A percentile compares a stretch with the other conserved stretches of the same genome.
Conservation (phyloP, 2,888 invertebrate species). For the Drosophila testacea region DNA sequence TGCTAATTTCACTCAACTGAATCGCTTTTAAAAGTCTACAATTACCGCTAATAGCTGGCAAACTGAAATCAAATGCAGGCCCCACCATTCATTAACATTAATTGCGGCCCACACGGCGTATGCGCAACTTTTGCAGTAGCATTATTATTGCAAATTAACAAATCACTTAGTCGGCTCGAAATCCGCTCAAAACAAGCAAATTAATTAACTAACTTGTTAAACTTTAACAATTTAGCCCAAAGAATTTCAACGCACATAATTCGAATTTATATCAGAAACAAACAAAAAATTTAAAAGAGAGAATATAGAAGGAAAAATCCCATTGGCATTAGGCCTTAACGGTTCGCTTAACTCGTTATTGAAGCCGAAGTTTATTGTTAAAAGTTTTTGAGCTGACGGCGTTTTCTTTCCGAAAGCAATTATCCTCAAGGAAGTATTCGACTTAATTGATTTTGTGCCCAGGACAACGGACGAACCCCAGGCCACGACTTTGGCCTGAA, state of each 20-base stretch:
- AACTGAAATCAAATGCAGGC: conserved; percentile 58
- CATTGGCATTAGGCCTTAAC: conserved; percentile 75
- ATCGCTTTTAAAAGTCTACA: conserved; percentile 70
- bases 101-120: conserved; percentile 60
- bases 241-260: conserved; percentile 50
- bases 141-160: conserved; percentile 69
- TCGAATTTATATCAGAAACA: conserved; percentile 48
- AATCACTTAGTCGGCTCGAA: conserved; percentile 65
- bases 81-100: conserved; percentile 64
- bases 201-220: conserved; percentile 74
- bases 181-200: conserved; percentile 53
- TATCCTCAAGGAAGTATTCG: conserved; percentile 76
- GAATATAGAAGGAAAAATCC: conserved; percentile 40
- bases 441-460: conserved; percentile 76
- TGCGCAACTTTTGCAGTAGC: conserved; percentile 47
- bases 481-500: neutral
- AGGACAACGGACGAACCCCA: neutral
- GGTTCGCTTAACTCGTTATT: conserved; percentile 77
- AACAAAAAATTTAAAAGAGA: conserved; percentile 6
- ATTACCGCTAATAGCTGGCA: conserved; percentile 72
- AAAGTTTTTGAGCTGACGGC: conserved; percentile 70
- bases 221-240: conserved; percentile 63
- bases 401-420: conserved; percentile 71
- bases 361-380: conserved; percentile 70
- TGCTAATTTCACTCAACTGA: conserved; percentile 73